A percentile compares a stretch with the other conserved stretches of the same genome.
These are phyloP conservation scores for Ostrea denselamellosa DNA, from an alignment of 1,140 invertebrate species.

Conservation along the genomic window DNA sequence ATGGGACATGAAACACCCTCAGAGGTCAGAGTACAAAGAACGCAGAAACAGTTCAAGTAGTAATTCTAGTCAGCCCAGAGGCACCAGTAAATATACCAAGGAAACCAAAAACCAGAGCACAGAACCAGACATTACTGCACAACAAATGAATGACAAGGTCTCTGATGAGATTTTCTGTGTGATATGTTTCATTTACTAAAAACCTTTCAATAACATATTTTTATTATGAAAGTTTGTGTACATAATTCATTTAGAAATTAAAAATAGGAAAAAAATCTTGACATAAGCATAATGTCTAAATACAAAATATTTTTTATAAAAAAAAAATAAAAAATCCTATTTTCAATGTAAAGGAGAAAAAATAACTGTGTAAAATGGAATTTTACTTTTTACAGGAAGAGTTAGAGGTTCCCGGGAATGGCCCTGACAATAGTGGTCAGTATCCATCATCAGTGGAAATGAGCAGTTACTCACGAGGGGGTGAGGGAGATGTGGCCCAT, in stretches of 20 bases:
- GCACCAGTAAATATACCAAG: constrained; percentile 27
- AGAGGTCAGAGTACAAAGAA: constrained; percentile 42
- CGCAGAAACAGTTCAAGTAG: constrained; percentile 44
- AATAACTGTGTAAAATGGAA: no score
- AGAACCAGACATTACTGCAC: constrained; percentile 4
- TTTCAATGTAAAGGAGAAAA: no score
- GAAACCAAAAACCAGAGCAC: constrained; percentile 44
- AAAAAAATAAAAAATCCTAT: no score
- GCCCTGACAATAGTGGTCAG: constrained; percentile 2
- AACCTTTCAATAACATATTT: no score
- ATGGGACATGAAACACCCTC: constrained; percentile 55
- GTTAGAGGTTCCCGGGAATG: background rate
- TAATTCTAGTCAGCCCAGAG: constrained; percentile 50
- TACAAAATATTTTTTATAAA: no score
- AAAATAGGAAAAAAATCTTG: no score
- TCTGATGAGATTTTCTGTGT: no score
- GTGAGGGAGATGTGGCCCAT: constrained; percentile 28
- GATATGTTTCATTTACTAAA: no score
- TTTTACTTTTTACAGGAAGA: background rate
- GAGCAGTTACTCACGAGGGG: constrained; percentile 2
- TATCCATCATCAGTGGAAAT: constrained; percentile 41
- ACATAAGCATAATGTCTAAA: no score
- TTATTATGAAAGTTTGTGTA: no score
- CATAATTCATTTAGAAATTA: no score
- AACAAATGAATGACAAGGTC: constrained; percentile 34